phyloP scores from a whole-genome alignment of 37 sponge, comb jelly and placozoan genomes.

The Halisarca cf. caerulea region DNA sequence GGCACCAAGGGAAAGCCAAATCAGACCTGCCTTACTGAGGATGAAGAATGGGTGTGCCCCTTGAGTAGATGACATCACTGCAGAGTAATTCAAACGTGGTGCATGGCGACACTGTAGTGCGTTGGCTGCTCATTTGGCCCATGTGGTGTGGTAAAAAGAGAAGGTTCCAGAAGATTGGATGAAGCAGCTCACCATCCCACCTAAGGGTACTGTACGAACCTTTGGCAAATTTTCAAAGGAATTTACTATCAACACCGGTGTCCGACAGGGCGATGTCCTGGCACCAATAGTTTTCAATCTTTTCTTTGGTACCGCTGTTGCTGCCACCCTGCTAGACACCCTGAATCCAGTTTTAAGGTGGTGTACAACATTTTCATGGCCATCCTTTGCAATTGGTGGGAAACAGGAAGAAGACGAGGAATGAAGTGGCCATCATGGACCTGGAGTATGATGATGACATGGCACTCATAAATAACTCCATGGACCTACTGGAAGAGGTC shows the following conservation, averaged over 20 bases:
- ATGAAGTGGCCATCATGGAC: not conserved
- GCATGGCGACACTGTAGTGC: not conserved
- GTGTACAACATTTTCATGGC: not conserved
- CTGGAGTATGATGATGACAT: slow-evolving; percentile 10
- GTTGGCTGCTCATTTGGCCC: not conserved
- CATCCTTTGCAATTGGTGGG: not conserved
- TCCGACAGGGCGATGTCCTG: not conserved
- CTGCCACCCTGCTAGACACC: slow-evolving; percentile 7
- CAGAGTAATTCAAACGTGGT: not conserved
- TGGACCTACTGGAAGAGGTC: not conserved
- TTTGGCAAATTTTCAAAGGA: not conserved
- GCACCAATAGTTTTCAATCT: not conserved
- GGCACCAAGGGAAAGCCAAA: not conserved
- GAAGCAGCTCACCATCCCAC: slow-evolving; percentile 5
- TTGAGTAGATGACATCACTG: not conserved
- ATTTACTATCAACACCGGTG: not conserved
- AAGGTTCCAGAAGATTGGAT: not conserved
- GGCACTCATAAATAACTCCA: not conserved
- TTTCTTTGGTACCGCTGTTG: not conserved
- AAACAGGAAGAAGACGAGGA: not conserved
- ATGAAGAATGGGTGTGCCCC: not conserved
- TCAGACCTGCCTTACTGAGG: not conserved
- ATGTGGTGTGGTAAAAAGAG: not conserved
- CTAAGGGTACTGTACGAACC: not conserved
- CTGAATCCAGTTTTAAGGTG: too few species aligned